phyloP scores from a whole-genome alignment of 2,113 vertebrate genomes.

The Cyphomyrus discorhynchus region DNA sequence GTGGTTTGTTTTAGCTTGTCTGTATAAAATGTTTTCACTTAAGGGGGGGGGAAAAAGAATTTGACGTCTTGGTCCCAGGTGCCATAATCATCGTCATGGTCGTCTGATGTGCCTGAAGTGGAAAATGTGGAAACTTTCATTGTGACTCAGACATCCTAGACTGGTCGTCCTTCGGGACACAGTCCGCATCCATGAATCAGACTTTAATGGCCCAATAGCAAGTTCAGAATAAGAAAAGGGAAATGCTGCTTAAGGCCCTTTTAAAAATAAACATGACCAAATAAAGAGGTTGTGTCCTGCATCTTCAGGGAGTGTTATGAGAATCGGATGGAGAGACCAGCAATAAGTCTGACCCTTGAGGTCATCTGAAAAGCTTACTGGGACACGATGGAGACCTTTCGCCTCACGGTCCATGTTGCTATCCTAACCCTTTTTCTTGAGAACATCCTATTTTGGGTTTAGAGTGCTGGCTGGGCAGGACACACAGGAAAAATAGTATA shows the following conservation, averaged over 20 bases:
- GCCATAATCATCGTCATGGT: background rate
- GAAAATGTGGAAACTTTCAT: background rate
- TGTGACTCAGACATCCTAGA: background rate
- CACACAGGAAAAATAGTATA: background rate
- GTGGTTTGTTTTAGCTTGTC: background rate
- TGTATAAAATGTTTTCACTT: background rate
- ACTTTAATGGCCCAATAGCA: background rate
- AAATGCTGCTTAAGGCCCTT: background rate
- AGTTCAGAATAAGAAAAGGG: background rate
- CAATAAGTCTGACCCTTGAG: background rate
- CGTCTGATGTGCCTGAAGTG: background rate
- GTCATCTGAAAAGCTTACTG: background rate
- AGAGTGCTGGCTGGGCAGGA: background rate
- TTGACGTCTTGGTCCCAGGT: background rate
- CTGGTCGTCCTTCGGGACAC: background rate
- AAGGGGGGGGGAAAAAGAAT: background rate
- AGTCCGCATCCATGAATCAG: background rate
- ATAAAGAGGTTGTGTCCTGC: background rate
- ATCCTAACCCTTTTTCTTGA: background rate
- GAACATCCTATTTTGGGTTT: background rate
- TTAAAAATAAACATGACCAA: conserved; percentile 7
- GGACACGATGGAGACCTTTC: background rate
- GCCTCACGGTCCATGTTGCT: background rate
- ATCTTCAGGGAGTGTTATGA: background rate
- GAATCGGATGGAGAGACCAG: background rate